A percentile compares a stretch with the other conserved stretches of the same genome.
phyloP scores from a whole-genome alignment of 2,888 invertebrate genomes.

The Synergus umbraculus region DNA sequence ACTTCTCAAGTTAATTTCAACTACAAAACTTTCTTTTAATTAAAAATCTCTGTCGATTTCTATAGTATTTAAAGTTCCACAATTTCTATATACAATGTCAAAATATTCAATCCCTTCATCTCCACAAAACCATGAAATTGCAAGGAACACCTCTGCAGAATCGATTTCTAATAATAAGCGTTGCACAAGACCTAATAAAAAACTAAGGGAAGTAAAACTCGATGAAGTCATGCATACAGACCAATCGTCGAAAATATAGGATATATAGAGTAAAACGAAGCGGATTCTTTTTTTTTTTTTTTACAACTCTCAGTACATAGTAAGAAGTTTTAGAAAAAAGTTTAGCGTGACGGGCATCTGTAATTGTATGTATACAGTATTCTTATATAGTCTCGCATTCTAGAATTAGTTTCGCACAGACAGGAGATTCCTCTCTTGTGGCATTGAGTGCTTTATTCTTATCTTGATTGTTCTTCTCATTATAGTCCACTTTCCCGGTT shows the following conservation, averaged over 20 bases:
- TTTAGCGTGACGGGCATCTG: constrained; percentile 1
- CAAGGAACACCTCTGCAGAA: not conserved
- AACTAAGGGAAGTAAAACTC: not conserved
- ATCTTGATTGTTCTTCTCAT: constrained; percentile 32
- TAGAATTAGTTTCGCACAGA: constrained; percentile 16
- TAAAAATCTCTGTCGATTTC: not conserved
- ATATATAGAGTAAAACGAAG: not conserved
- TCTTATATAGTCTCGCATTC: not conserved
- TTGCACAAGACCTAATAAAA: constrained; percentile 20
- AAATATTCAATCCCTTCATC: not conserved
- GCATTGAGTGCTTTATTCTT: constrained; percentile 21
- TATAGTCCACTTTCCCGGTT: constrained; percentile 28
- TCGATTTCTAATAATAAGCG: constrained; percentile 27
- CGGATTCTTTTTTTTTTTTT: constrained; percentile 19
- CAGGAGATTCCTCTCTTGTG: not conserved
- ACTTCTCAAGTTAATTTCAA: not conserved
- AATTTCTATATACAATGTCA: not conserved
- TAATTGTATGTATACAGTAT: constrained; percentile 17
- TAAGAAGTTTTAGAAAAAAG: constrained; percentile 1
- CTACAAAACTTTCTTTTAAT: not conserved
- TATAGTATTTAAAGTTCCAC: not conserved
- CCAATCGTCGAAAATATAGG: not conserved
- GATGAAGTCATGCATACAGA: constrained; percentile 7
- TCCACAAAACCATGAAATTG: constrained; percentile 7
- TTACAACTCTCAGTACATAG: constrained; percentile 5